Evolutionary conservation across 2,888 invertebrate genomes (phyloP), one percentile per base, ranked within the genome.

Genomic region (Coenonympha glycerion): DNA sequence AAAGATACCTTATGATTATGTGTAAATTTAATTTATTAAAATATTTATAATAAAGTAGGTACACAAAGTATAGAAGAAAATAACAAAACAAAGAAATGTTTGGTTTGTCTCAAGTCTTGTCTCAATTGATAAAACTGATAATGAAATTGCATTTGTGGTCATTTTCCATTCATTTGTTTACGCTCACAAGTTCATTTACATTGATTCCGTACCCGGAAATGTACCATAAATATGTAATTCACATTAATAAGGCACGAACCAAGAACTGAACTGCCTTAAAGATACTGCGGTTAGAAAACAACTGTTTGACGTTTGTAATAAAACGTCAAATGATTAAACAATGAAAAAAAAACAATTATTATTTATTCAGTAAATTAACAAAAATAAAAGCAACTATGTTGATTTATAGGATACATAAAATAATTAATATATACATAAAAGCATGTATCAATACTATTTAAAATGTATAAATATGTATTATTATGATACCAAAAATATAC

Each of bases 81-180:
- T 11, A 18, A 9, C 19, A 34, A 4, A 34, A 34, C 8, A 19
- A 3, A 19, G 18, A 5, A 34, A 18, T 9, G 5, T n/a, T 28
- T 28, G 9, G 19, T 19, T 36, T 5, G 11, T 24, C 9, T 2
- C n/a, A 39, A 24, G 15, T n/a, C n/a, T n/a, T n/a, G n/a, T n/a
- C n/a, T n/a, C n/a, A 15, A n/a, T n/a, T 2, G 24, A 24, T 9
- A n/a, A 39, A 5, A 3, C 15, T 15, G 15, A 16, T 39, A 24
- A 15, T 24, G 3, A 39, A 22, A 24, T 24, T 11, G 11, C 36
- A 21, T 13, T 21, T 6, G 21, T 36, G 6, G 36, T 36, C 36
- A 21, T 39, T 39, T 39, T 39, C 9, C 39, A 39, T 16, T 39
- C 9, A 24, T 39, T 39, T 39, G 24, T 15, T 16, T 39, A 9